These are phyloP conservation scores for Anoplius nigerrimus DNA, from an alignment of 2,888 invertebrate genomes.

Conservation along the genomic window DNA sequence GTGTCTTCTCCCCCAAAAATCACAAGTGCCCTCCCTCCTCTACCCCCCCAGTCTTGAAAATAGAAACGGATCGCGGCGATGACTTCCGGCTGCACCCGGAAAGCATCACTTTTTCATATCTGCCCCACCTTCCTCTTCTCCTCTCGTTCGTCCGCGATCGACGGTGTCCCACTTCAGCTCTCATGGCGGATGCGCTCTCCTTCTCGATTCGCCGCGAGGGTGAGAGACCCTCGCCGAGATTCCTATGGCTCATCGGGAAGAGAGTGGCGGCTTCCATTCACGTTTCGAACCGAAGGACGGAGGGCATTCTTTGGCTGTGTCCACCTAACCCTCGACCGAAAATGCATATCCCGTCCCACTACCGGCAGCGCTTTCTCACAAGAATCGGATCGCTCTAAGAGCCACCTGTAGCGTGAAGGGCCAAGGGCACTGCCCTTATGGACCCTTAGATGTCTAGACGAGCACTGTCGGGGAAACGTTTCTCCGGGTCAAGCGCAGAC, in stretches of 20 bases:
- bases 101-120: conserved; percentile 24
- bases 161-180: neutral
- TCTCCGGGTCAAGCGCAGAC: conserved; percentile 1
- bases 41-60: conserved; percentile 40
- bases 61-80: conserved; percentile 41
- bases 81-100: conserved; percentile 47
- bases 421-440: conserved; percentile 40
- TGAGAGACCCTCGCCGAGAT: conserved; percentile 18
- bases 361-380: conserved; percentile 58
- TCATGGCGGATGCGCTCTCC: conserved; percentile 3
- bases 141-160: neutral
- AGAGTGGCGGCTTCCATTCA: neutral
- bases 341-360: conserved; percentile 38
- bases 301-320: conserved; percentile 12
- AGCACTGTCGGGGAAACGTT: neutral
- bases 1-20: neutral
- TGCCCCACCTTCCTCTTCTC: neutral
- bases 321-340: conserved; percentile 25
- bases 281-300: neutral
- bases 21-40: neutral
- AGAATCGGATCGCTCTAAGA: conserved; percentile 58
- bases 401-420: conserved; percentile 63
- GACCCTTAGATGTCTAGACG: neutral
- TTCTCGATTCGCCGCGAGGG: conserved; percentile 45
- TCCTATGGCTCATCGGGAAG: neutral